Conservation (phyloP, 2,113 vertebrate genomes). For the Centropristis striata region DNA sequence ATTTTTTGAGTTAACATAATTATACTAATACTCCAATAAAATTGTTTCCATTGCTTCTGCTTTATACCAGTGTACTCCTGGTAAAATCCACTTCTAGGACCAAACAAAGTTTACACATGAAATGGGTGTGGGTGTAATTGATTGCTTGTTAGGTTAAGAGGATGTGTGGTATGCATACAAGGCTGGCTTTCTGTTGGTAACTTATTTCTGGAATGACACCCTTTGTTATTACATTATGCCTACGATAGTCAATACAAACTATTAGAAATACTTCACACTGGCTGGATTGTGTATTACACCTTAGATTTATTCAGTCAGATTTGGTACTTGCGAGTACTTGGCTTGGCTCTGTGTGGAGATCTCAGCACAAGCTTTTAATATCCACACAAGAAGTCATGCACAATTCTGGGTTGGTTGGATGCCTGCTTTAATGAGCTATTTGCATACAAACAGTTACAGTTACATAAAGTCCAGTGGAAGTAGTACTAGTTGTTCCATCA, state of each 20-base stretch:
- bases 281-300: background rate
- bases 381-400: no score
- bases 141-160: background rate
- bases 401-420: background rate
- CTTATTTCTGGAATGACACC: background rate
- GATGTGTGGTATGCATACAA: background rate
- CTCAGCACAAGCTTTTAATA: background rate
- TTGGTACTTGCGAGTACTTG: background rate
- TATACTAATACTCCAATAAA: background rate
- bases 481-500: background rate
- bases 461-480: background rate
- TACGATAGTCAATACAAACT: background rate
- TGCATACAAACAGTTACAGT: background rate
- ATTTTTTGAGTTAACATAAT: background rate
- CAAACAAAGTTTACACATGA: slow-evolving; percentile 8
- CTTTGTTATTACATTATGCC: background rate
- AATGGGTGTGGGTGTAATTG: slow-evolving; percentile 3
- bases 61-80: background rate
- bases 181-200: background rate
- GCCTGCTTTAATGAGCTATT: background rate
- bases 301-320: background rate
- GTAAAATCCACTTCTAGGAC: background rate
- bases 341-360: background rate
- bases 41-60: background rate
- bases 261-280: background rate